These are phyloP conservation scores for Ophioninae sp. DNA, from an alignment of 2,888 invertebrate species.

Conservation along the genomic window DNA sequence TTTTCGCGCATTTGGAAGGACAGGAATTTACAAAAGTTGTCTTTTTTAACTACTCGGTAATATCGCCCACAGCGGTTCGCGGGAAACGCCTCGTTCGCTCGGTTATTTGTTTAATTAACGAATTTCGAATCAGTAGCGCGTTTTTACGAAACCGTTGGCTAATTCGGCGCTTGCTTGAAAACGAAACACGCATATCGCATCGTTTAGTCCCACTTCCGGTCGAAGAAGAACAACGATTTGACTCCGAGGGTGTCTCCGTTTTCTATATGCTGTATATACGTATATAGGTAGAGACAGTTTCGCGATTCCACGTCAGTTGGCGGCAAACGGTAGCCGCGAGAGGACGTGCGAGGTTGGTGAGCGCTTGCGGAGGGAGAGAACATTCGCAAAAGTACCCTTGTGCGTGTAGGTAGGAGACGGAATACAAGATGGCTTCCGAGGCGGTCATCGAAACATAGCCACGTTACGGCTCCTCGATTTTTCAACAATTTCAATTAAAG, in stretches of 20 bases:
- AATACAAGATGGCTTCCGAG: constrained; percentile 46
- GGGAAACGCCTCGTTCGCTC: too few species aligned
- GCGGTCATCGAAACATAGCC: constrained; percentile 33
- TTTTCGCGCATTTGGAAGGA: too few species aligned
- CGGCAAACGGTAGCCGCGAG: constrained; percentile 57
- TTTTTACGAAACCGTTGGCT: too few species aligned
- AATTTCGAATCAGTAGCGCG: too few species aligned
- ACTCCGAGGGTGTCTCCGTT: constrained; percentile 1
- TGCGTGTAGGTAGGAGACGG: constrained; percentile 6
- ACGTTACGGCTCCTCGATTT: constrained; percentile 35
- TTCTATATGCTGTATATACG: not conserved
- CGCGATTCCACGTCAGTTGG: constrained; percentile 46
- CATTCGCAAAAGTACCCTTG: not conserved
- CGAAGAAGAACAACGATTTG: not conserved
- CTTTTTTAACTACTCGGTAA: too few species aligned
- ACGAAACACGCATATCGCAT: not conserved
- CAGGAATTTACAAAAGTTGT: too few species aligned
- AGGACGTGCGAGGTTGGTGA: not conserved
- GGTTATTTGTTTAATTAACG: too few species aligned
- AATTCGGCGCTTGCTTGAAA: not conserved
- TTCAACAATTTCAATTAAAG: constrained; percentile 18
- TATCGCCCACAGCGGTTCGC: too few species aligned
- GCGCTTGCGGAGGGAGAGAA: not conserved
- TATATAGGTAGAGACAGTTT: not conserved
- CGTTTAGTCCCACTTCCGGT: constrained; percentile 15